Evolutionary conservation across 2,113 vertebrate genomes (phyloP), one percentile per base, ranked within the genome.

Genomic region (Hippopotamus amphibius): DNA sequence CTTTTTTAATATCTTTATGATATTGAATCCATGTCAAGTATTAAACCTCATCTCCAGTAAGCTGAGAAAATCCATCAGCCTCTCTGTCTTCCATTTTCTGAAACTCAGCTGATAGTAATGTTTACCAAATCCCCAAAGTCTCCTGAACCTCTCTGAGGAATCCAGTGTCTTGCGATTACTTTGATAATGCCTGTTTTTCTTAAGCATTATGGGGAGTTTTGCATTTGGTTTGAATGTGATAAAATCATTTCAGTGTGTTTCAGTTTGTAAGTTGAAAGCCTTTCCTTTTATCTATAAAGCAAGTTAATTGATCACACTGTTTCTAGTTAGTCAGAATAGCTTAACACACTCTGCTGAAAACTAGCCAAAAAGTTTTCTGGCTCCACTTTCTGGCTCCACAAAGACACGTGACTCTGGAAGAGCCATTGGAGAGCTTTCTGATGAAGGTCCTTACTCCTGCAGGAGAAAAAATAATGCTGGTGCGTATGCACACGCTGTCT

Each of bases 41-140:
- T 80, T 96, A 92, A 96, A 69, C 50, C 2, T 93, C 71, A 77
- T 85, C 77, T 88, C 79, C 66, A 63, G 33, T 76, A 90, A 96
- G 92, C 89, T 2, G 19, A 86, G 94, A 96, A 96, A 96, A 93
- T 74, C 90, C 37, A 19, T 85, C 79, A 22, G 24, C 57, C 30
- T 86, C 72, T 93, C 85, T 91, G 69, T 48, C 59, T 96, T 86
- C 79, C 21, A 41, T 83, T 88, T 87, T 74, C 87, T 53, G 74
- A 83, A 85, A 61, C 37, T 92, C 76, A 65, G 14, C 74, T 80
- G 83, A 81, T 87, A 93, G 43, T 66, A 80, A 93, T 17, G 24
- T 81, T 95, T 79, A 86, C 43, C 79, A 86, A 83, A 76, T 79
- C 53, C 88, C 50, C 2, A 26, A 74, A n/a, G 46, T 65, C 80